phyloP scores from a whole-genome alignment of 1,140 invertebrate genomes.

The Drosophila albomicans region DNA sequence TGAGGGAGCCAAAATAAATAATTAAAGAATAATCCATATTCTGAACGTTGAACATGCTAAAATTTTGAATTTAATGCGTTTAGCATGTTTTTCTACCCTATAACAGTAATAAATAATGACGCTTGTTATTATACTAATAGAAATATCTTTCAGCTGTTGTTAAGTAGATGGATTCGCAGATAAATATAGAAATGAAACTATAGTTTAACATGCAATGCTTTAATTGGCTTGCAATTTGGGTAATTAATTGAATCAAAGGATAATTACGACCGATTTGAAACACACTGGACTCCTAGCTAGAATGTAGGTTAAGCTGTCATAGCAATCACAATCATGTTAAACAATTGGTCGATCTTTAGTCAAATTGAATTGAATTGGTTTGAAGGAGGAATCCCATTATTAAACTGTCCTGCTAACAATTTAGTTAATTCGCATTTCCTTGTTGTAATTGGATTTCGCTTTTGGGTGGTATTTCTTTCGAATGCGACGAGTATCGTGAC shows the following conservation, averaged over 20 bases:
- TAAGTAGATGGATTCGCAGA: neutral
- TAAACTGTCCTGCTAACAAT: neutral
- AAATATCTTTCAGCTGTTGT: neutral
- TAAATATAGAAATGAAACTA: neutral
- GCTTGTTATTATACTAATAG: neutral
- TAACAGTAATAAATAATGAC: neutral
- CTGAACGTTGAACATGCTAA: neutral
- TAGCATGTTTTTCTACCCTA: neutral
- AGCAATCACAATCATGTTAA: neutral
- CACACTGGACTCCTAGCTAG: neutral
- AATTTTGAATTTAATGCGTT: neutral
- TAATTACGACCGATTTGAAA: neutral
- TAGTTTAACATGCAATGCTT: conserved; percentile 1
- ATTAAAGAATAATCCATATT: neutral
- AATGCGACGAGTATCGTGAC: conserved; percentile 12
- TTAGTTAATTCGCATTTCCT: conserved; percentile 18
- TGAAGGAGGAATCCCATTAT: neutral
- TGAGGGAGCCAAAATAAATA: neutral
- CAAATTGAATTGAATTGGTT: neutral
- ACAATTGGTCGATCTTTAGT: neutral
- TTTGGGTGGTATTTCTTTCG: conserved; percentile 42
- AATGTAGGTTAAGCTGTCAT: neutral
- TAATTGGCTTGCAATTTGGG: conserved; percentile 4
- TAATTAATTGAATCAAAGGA: conserved; percentile 9
- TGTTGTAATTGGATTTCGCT: conserved; percentile 18